Base-by-base conservation (phyloP, 1,140 invertebrate genomes). In the Neuroterus valhalla region DNA sequence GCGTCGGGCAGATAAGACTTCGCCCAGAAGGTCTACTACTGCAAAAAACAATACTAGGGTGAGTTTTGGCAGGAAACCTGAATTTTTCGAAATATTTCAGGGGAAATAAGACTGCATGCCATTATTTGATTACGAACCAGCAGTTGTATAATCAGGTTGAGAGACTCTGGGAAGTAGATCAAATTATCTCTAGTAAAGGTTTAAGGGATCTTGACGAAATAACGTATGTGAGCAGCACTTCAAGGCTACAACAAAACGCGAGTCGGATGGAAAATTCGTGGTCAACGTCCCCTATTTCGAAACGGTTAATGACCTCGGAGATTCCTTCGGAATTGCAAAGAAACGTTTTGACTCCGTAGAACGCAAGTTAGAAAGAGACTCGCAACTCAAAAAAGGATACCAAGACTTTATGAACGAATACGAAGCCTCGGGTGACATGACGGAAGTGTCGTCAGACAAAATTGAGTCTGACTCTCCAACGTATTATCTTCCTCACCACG, bases 211-310 rank as follows among this genome's bases (percentile, higher is more conserved):
- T 26, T 14, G 44, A 43, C 2, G 3, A 2, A n/a, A 66, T 66
- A 50, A 68, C 66, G 12, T 68, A 72, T 71, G 74, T 38, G 75
- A 77, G 31, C 17, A 48, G 43, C 68, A 73, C 55, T 77, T 74
- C n/a, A 19, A 23, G 12, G 23, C 38, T 46, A 73, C 71, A 2
- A 21, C 48, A 11, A 15, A 42, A 17, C 42, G 72, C 31, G 21
- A 74, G 10, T 0, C 14, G 8, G 45, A 70, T 21, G 75, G 75
- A 14, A 50, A 68, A 52, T 73, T 73, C 21, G 31, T 77, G 3
- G 75, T 77, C 11, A 85, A 73, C n/a, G n/a, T n/a, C n/a, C n/a
- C n/a, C n/a, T n/a, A n/a, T n/a, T n/a, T n/a, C n/a, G n/a, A n/a
- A n/a, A 52, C 52, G 68, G 70, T 55, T 45, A 43, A 8, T 2